Evolutionary conservation across 1,140 invertebrate species (phyloP).

Genomic region (Papilio glaucus): DNA sequence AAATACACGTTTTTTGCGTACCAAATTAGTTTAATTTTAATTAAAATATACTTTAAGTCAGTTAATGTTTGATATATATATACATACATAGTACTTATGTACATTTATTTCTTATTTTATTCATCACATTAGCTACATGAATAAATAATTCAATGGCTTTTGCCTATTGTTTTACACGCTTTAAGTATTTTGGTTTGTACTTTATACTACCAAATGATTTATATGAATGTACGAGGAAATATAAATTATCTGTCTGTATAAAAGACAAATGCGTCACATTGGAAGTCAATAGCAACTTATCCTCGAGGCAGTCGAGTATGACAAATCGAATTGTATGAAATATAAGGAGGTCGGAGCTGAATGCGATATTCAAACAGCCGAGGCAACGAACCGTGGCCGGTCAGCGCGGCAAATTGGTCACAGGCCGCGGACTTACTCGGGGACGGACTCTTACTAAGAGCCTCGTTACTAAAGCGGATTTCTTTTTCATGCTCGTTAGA

Average conservation of each 20-base stretch:
- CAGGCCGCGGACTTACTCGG: conserved; percentile 9
- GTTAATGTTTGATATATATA: too few species aligned
- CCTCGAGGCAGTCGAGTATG: conserved; percentile 16
- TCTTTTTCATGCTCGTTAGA: conserved; percentile 23
- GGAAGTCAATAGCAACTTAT: conserved; percentile 10
- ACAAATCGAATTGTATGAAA: conserved; percentile 47
- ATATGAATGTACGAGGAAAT: too few species aligned
- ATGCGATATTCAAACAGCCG: conserved; percentile 56
- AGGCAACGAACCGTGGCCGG: conserved; percentile 52
- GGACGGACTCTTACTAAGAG: neutral
- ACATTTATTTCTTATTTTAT: too few species aligned
- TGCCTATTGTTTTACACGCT: too few species aligned
- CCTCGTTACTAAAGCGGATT: conserved; percentile 32
- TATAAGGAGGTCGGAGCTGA: conserved; percentile 39
- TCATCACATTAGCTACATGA: too few species aligned
- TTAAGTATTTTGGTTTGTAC: too few species aligned
- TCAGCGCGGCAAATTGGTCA: conserved; percentile 41
- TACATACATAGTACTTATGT: too few species aligned
- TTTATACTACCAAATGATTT: too few species aligned
- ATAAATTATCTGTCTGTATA: neutral
- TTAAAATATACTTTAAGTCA: too few species aligned
- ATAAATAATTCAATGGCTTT: too few species aligned
- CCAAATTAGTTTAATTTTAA: too few species aligned
- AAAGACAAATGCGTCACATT: conserved; percentile 22
- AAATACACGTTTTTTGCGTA: too few species aligned